Evolutionary conservation across 2,888 invertebrate genomes (phyloP).

Genomic region (Megamerina dolium): DNA sequence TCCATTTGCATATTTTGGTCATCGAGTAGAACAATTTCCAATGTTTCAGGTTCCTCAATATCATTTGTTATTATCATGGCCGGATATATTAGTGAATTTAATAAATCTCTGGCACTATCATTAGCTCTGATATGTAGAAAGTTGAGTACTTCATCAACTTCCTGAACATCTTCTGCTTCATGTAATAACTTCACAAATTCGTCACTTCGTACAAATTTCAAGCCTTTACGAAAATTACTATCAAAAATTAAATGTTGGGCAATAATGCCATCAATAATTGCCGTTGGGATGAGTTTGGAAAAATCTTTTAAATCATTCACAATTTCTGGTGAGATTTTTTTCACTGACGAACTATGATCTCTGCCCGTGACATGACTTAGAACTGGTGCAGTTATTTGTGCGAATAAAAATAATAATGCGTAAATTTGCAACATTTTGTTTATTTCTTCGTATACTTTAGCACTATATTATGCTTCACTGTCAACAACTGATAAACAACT

Average conservation of each 20-base stretch:
- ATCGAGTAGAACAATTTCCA: conserved; percentile 14
- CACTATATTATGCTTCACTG: too few relatives aligned
- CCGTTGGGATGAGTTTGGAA: conserved; percentile 28
- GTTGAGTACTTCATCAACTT: conserved; percentile 32
- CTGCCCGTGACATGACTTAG: too few relatives aligned
- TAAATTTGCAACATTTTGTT: too few relatives aligned
- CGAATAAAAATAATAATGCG: too few relatives aligned
- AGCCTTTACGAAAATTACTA: conserved; percentile 32
- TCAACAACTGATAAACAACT: too few relatives aligned
- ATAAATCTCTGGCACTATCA: neutral
- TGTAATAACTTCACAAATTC: conserved; percentile 28
- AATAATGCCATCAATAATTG: conserved; percentile 28
- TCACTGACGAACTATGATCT: too few relatives aligned
- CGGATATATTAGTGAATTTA: neutral
- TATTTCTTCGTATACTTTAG: too few relatives aligned
- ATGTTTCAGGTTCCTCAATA: conserved; percentile 1
- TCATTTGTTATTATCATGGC: conserved; percentile 5
- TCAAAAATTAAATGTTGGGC: conserved; percentile 35
- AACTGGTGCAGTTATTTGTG: too few relatives aligned
- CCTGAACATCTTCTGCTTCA: conserved; percentile 32
- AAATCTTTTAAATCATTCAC: conserved; percentile 34
- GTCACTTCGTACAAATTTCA: conserved; percentile 30
- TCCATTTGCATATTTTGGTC: neutral
- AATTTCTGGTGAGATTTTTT: conserved; percentile 32
- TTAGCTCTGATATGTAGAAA: conserved; percentile 33